These are phyloP conservation scores for Spinibarbus caldwelli DNA, from an alignment of 2,797 vertebrate genomes.

Conservation along the genomic window DNA sequence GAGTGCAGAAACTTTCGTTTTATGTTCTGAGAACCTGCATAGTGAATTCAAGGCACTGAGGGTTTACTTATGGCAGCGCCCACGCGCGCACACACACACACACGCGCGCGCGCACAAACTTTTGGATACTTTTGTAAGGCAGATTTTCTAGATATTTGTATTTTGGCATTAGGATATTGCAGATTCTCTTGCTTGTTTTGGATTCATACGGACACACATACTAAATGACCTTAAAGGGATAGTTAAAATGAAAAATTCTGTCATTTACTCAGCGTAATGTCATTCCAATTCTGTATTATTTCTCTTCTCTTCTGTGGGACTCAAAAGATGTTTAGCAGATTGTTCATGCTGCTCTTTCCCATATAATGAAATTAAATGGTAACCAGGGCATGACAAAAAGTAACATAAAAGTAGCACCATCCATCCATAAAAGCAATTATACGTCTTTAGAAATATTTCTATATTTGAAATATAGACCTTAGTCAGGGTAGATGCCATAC, in stretches of 20 bases:
- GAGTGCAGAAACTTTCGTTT: conserved; percentile 70
- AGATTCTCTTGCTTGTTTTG: conserved; percentile 25
- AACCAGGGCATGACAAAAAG: neutral
- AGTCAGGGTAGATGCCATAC: neutral
- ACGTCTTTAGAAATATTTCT: neutral
- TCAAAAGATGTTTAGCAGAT: neutral
- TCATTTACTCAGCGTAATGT: neutral
- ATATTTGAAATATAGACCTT: neutral
- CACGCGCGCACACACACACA: neutral
- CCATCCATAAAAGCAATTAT: neutral
- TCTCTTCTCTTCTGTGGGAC: neutral
- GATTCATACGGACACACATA: neutral
- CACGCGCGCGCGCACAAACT: too few species aligned
- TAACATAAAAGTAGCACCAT: neutral
- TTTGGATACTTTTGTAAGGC: conserved; percentile 46
- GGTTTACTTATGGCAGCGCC: conserved; percentile 51
- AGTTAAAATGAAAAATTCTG: neutral
- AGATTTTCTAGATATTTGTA: neutral
- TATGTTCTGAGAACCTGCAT: conserved; percentile 66
- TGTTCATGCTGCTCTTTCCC: neutral
- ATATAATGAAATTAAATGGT: neutral
- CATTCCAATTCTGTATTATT: neutral
- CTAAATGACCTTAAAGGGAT: neutral
- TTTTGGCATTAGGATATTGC: conserved; percentile 31
- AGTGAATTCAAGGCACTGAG: conserved; percentile 77